These are phyloP conservation scores for Acanthopleura granulata DNA, from an alignment of 2,888 invertebrate species.

Conservation along the genomic window DNA sequence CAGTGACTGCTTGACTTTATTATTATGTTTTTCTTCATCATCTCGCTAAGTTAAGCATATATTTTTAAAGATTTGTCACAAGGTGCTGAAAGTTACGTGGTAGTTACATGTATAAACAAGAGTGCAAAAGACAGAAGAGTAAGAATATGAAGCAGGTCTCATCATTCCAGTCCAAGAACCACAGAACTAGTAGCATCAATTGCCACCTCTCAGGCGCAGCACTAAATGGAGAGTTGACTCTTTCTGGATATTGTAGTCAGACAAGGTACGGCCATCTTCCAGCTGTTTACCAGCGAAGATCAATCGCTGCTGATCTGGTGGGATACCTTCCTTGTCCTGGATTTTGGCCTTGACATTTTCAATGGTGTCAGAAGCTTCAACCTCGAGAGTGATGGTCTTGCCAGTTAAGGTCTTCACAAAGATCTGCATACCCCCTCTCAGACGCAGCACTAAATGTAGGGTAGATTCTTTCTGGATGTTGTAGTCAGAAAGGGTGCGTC, in stretches of 20 bases:
- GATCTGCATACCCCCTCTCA: slow-evolving; percentile 16
- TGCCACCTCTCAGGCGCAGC: slow-evolving; percentile 12
- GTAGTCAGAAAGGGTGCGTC: slow-evolving; percentile 5
- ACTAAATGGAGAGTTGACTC: slow-evolving; percentile 3
- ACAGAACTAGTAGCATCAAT: background rate
- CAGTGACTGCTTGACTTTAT: too few species aligned
- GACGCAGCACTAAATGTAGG: slow-evolving; percentile 14
- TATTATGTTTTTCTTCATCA: too few species aligned
- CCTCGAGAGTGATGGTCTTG: slow-evolving; percentile 7
- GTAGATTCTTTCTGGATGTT: slow-evolving; percentile 17
- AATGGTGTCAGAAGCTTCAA: slow-evolving; percentile 12
- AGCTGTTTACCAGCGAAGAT: slow-evolving; percentile 10
- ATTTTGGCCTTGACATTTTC: slow-evolving; percentile 11
- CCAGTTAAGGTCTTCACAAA: slow-evolving; percentile 11
- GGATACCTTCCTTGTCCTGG: slow-evolving; percentile 14
- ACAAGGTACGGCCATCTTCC: slow-evolving; percentile 13
- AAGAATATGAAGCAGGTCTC: too few species aligned
- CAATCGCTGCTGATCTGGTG: slow-evolving; percentile 14
- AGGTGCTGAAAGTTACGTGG: too few species aligned
- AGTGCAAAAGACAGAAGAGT: too few species aligned
- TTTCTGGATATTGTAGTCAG: slow-evolving; percentile 16
- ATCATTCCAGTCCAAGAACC: too few species aligned
- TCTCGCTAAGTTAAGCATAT: too few species aligned
- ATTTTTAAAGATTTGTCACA: too few species aligned
- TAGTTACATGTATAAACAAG: too few species aligned